phyloP scores from a whole-genome alignment of 2,113 vertebrate species.

The Gobio gobio region DNA sequence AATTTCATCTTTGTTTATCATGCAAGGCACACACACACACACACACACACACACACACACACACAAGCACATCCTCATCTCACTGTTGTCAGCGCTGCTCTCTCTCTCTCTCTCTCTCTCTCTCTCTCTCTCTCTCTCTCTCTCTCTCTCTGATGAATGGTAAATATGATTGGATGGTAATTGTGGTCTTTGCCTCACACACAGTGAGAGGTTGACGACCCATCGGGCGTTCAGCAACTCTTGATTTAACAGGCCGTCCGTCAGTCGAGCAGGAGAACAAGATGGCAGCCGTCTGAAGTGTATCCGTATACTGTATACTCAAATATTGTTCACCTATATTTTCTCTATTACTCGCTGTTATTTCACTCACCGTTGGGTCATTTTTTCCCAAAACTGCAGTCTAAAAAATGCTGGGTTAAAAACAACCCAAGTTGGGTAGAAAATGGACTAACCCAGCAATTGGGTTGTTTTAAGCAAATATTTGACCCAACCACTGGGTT shows the following conservation, averaged over 20 bases:
- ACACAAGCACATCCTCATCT: neutral
- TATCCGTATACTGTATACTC: too few relatives aligned
- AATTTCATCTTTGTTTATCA: neutral
- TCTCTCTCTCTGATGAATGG: neutral
- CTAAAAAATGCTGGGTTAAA: too few relatives aligned
- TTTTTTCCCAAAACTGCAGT: too few relatives aligned
- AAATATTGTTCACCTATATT: too few relatives aligned
- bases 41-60: neutral
- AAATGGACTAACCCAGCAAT: too few relatives aligned
- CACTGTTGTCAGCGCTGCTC: neutral
- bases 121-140: neutral
- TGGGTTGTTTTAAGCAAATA: too few relatives aligned
- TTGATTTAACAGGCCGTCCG: slow-evolving; percentile 56
- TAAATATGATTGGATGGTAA: slow-evolving; percentile 54
- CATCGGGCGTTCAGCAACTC: slow-evolving; percentile 8
- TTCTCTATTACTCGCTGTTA: too few relatives aligned
- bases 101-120: neutral
- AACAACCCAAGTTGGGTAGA: too few relatives aligned
- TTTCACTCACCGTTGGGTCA: too few relatives aligned
- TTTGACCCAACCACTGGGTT: too few relatives aligned
- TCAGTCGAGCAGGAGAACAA: slow-evolving; percentile 50
- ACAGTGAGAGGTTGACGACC: slow-evolving; percentile 45
- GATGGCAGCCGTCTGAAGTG: slow-evolving; percentile 61
- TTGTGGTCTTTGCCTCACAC: slow-evolving; percentile 49
- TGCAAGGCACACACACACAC: neutral